phyloP scores from a whole-genome alignment of 2,888 invertebrate genomes.

The Ctena decussata region DNA sequence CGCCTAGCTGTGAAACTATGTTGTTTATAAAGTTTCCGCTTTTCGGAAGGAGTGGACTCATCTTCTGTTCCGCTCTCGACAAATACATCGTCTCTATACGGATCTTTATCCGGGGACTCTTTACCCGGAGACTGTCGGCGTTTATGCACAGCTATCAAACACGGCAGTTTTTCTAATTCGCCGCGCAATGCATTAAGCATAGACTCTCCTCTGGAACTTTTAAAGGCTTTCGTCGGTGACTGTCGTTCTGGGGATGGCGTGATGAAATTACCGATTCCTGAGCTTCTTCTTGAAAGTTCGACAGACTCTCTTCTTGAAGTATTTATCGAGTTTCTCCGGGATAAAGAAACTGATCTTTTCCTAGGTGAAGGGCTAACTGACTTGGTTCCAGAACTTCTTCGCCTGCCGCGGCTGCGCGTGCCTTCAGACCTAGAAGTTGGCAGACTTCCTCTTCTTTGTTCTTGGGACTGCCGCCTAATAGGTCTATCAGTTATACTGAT shows the following conservation, averaged over 20 bases:
- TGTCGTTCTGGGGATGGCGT: background rate
- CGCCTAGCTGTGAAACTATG: background rate
- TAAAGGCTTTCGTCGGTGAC: background rate
- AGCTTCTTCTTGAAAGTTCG: background rate
- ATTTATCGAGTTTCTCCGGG: background rate
- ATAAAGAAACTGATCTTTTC: background rate
- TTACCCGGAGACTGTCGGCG: background rate
- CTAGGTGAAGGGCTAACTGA: background rate
- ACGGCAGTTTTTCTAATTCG: slow-evolving; percentile 56
- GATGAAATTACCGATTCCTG: background rate
- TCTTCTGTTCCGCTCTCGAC: background rate
- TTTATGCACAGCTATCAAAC: slow-evolving; percentile 33
- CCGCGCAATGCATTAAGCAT: slow-evolving; percentile 59
- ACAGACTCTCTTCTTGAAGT: background rate
- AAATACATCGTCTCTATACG: background rate
- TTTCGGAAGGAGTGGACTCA: background rate
- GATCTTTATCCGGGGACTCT: background rate
- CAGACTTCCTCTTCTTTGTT: background rate
- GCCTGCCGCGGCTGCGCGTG: background rate
- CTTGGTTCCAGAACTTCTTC: background rate
- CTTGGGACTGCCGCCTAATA: background rate
- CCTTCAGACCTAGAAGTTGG: background rate
- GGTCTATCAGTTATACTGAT: background rate
- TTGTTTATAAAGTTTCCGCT: background rate
- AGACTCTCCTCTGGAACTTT: slow-evolving; percentile 41